Conservation (phyloP, 30 jellyfish, hydroid and myxozoan genomes). For the Pseudorhiza aurosa region DNA sequence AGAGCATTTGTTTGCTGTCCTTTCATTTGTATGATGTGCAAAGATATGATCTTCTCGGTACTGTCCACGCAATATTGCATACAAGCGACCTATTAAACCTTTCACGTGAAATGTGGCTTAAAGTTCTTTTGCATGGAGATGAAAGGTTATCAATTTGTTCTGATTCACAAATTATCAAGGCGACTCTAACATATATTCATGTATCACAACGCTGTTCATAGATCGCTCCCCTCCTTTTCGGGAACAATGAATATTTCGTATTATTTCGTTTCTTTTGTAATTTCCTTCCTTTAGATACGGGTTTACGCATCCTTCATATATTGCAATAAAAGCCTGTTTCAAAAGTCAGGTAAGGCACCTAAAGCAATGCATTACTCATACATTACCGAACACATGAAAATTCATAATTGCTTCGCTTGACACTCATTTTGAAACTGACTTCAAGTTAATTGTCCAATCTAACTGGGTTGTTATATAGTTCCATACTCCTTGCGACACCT, state of each 20-base stretch:
- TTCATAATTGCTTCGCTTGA: too few relatives aligned
- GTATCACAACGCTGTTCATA: slow-evolving; percentile 8
- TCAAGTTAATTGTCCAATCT: too few relatives aligned
- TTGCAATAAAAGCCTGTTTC: background rate
- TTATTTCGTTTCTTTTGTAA: background rate
- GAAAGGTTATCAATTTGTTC: slow-evolving; percentile 9
- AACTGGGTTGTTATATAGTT: too few relatives aligned
- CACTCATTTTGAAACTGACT: too few relatives aligned
- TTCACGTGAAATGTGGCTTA: slow-evolving; percentile 9
- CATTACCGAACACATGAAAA: too few relatives aligned
- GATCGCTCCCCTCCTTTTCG: slow-evolving; percentile 2
- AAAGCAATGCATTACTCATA: background rate
- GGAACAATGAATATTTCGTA: background rate
- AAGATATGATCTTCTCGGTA: slow-evolving; percentile 28
- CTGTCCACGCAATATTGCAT: slow-evolving; percentile 22
- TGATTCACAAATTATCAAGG: slow-evolving; percentile 12
- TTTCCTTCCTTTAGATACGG: background rate
- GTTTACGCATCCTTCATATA: background rate
- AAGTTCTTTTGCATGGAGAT: slow-evolving; percentile 21
- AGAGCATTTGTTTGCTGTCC: slow-evolving; percentile 32
- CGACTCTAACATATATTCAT: slow-evolving; percentile 15
- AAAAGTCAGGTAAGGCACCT: background rate
- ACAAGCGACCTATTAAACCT: slow-evolving; percentile 17
- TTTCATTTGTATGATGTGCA: slow-evolving; percentile 15
- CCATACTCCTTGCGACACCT: too few relatives aligned